These are phyloP conservation scores for Microplitis mediator DNA, from an alignment of 1,140 invertebrate genomes.

Conservation along the genomic window DNA sequence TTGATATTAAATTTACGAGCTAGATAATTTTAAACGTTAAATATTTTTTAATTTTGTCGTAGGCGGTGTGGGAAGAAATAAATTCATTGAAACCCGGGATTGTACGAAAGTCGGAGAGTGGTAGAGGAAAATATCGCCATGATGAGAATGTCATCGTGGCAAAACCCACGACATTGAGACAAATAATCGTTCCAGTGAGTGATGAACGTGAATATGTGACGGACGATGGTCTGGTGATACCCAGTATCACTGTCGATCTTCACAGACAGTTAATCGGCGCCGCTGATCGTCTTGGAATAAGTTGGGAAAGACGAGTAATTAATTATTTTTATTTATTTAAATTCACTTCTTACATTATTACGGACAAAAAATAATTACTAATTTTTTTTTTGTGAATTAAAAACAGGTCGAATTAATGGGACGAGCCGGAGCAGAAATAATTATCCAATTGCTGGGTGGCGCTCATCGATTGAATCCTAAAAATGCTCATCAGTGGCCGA, in stretches of 20 bases:
- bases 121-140: slow-evolving; percentile 69
- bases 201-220: slow-evolving; percentile 76
- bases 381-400: background rate
- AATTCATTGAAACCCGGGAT: slow-evolving; percentile 75
- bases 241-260: slow-evolving; percentile 72
- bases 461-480: slow-evolving; percentile 76
- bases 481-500: slow-evolving; percentile 81
- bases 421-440: slow-evolving; percentile 78
- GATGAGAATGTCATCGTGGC: slow-evolving; percentile 84
- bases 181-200: slow-evolving; percentile 74
- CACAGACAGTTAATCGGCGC: slow-evolving; percentile 70
- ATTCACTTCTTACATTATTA: background rate
- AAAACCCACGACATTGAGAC: slow-evolving; percentile 69
- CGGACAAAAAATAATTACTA: background rate
- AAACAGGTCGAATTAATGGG: slow-evolving; percentile 75
- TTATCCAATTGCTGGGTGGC: slow-evolving; percentile 78
- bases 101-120: slow-evolving; percentile 61
- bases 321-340: slow-evolving; percentile 12
- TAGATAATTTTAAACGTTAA: background rate
- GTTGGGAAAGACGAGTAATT: slow-evolving; percentile 65
- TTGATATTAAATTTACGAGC: too few relatives aligned
- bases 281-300: slow-evolving; percentile 72
- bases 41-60: slow-evolving; percentile 47
- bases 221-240: slow-evolving; percentile 79
- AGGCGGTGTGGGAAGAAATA: slow-evolving; percentile 70